Evolutionary conservation across 1,140 invertebrate species (phyloP).

Genomic region (Cryptotermes secundus): DNA sequence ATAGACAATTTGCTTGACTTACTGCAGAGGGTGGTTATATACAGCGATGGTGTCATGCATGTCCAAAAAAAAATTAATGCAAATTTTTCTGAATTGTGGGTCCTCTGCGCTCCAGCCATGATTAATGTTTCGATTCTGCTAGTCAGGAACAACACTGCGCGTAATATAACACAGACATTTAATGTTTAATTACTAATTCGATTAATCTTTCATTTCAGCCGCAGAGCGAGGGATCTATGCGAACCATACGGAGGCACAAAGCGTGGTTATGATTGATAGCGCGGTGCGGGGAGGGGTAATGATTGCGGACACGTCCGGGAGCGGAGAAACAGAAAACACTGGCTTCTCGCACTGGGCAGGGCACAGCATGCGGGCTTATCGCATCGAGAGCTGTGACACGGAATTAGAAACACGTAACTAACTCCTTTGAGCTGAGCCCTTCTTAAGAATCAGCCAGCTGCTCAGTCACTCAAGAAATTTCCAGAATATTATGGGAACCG

Average conservation of each 20-base stretch:
- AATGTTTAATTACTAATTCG: conserved; percentile 5
- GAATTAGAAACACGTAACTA: too few relatives aligned
- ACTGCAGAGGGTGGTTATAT: too few relatives aligned
- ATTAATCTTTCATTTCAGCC: conserved; percentile 14
- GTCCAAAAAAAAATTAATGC: too few relatives aligned
- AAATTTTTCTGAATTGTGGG: neutral
- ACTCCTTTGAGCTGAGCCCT: too few relatives aligned
- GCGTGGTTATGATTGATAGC: neutral
- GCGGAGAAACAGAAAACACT: neutral
- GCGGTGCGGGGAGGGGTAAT: neutral
- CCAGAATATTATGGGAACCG: neutral
- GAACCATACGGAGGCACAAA: neutral
- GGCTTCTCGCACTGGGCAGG: neutral
- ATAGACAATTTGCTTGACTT: too few relatives aligned
- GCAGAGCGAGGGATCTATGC: neutral
- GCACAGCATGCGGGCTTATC: too few relatives aligned
- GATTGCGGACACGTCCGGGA: too few relatives aligned
- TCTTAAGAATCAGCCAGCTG: too few relatives aligned
- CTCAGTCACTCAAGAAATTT: too few relatives aligned
- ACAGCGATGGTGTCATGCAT: too few relatives aligned
- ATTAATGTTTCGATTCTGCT: neutral
- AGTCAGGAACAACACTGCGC: neutral
- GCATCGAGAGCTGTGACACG: too few relatives aligned
- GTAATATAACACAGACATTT: neutral
- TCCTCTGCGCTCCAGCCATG: neutral